Conservation (phyloP, 2,888 invertebrate species). For the Cephalotes varians region DNA sequence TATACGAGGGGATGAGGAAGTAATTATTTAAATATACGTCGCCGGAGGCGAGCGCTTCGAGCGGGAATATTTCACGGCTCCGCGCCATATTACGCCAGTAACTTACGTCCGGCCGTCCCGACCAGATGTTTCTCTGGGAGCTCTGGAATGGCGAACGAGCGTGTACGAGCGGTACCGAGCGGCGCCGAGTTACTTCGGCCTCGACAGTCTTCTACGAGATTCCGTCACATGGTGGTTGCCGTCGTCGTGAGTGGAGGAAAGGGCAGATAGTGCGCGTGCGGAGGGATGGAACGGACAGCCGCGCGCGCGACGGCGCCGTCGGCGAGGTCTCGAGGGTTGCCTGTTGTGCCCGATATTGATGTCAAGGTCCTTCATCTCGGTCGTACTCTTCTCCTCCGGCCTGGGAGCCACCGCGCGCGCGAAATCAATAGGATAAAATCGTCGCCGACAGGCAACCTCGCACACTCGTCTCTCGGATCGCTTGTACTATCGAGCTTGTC, state of each 20-base stretch:
- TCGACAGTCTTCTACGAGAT: slow-evolving; percentile 57
- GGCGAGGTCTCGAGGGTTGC: slow-evolving; percentile 56
- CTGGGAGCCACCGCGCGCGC: slow-evolving; percentile 79
- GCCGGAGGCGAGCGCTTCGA: slow-evolving; percentile 68
- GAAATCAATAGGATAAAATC: slow-evolving; percentile 83
- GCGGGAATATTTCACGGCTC: slow-evolving; percentile 76
- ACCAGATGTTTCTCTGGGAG: slow-evolving; percentile 77
- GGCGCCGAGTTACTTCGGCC: slow-evolving; percentile 56
- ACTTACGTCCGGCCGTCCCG: slow-evolving; percentile 75
- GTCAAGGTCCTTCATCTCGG: slow-evolving; percentile 84
- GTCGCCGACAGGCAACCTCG: slow-evolving; percentile 68
- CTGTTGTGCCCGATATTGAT: slow-evolving; percentile 81
- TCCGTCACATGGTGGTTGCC: slow-evolving; percentile 60
- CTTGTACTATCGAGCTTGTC: slow-evolving; percentile 26
- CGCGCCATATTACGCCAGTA: slow-evolving; percentile 78
- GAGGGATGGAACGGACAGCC: slow-evolving; percentile 47
- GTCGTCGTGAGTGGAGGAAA: background rate
- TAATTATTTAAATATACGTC: slow-evolving; percentile 78
- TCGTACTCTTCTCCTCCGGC: slow-evolving; percentile 78
- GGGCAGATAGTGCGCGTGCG: slow-evolving; percentile 4
- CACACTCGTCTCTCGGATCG: background rate
- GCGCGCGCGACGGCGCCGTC: slow-evolving; percentile 28
- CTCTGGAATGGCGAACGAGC: slow-evolving; percentile 65
- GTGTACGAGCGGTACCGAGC: slow-evolving; percentile 67
- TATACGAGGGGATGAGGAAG: slow-evolving; percentile 37